Conservation (phyloP, 2,113 vertebrate species). For the Protobothrops flavoviridis region DNA sequence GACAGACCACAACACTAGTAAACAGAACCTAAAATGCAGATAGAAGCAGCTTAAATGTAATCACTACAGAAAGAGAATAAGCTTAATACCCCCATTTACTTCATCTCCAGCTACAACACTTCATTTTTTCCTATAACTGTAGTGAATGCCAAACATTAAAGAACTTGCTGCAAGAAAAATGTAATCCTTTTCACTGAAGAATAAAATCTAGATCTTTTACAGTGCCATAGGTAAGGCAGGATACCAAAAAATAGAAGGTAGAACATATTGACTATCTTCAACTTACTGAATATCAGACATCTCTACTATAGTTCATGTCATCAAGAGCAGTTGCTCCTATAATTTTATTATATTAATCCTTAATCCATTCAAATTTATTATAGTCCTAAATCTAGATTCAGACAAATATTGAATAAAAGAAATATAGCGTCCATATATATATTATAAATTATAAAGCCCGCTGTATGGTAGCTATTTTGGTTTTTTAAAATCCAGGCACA, state of each 20-base stretch:
- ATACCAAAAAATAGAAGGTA: background rate
- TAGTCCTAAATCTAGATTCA: background rate
- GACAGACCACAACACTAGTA: background rate
- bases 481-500: slow-evolving; percentile 8
- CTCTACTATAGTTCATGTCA: background rate
- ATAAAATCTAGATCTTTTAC: background rate
- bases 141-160: background rate
- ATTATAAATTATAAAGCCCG: background rate
- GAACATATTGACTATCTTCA: background rate
- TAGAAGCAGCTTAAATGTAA: background rate
- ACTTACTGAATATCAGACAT: background rate
- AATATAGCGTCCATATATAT: no score
- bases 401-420: background rate
- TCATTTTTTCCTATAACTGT: background rate
- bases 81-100: background rate
- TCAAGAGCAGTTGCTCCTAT: background rate
- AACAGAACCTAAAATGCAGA: background rate
- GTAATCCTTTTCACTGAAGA: background rate
- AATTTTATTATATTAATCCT: background rate
- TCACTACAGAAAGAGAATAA: background rate
- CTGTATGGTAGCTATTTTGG: background rate
- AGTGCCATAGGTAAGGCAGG: background rate
- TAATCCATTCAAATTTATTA: background rate
- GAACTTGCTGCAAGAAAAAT: background rate
- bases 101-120: background rate